Evolutionary conservation across 1,140 invertebrate genomes (phyloP).

Genomic region (Rhizoglyphus robini): DNA sequence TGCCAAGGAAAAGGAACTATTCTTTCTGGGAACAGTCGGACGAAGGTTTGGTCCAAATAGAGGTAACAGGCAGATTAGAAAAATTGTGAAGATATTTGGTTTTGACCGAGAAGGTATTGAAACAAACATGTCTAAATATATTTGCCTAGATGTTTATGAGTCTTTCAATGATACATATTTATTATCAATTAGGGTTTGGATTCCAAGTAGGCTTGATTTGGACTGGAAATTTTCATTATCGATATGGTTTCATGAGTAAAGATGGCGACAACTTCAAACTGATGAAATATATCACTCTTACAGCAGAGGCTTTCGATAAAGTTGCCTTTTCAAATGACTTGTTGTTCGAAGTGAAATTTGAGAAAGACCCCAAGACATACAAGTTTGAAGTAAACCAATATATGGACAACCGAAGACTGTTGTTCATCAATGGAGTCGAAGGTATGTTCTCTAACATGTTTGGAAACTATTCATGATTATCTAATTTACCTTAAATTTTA

Average conservation of each 20-base stretch:
- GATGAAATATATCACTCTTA: background rate
- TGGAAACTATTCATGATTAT: background rate
- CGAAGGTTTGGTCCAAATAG: background rate
- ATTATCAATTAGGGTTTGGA: no score
- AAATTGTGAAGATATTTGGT: background rate
- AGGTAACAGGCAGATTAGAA: background rate
- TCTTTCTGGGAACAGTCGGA: constrained; percentile 11
- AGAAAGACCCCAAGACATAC: background rate
- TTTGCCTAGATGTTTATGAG: no score
- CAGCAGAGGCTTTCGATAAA: background rate
- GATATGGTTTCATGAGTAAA: background rate
- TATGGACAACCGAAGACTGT: background rate
- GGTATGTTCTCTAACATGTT: background rate
- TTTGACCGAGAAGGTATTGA: no score
- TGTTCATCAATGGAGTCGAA: background rate
- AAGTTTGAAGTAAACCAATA: background rate
- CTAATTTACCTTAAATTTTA: background rate
- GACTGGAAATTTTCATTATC: background rate
- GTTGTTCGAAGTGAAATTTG: background rate
- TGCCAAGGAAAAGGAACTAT: constrained; percentile 17
- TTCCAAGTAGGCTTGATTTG: background rate
- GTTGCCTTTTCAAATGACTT: background rate
- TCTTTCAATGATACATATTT: no score
- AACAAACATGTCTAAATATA: no score
- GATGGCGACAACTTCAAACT: background rate